Evolutionary conservation across 30 jellyfish, hydroid and myxozoan species (phyloP).

Genomic region (Nemopilema nomurai): DNA sequence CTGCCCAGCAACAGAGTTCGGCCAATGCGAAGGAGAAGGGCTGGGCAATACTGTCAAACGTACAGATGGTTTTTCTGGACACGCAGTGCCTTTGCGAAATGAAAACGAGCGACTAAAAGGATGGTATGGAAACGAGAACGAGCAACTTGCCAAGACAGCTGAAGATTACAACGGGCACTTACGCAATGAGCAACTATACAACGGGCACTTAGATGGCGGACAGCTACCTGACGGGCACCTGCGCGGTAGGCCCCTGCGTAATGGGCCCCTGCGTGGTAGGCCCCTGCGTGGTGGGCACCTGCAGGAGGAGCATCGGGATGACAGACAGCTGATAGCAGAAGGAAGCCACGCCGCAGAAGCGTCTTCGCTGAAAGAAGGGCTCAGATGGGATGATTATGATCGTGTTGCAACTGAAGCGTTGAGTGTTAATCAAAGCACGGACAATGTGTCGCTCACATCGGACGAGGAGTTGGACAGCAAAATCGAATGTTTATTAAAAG

Average conservation of each 20-base stretch:
- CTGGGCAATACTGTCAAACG: not conserved
- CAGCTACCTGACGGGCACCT: too few relatives aligned
- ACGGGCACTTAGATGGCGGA: too few relatives aligned
- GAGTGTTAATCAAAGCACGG: not conserved
- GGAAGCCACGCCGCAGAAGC: not conserved
- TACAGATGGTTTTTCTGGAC: not conserved
- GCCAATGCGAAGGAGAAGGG: not conserved
- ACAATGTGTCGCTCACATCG: not conserved
- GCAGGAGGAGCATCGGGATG: too few relatives aligned
- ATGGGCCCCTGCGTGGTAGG: too few relatives aligned
- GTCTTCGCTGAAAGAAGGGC: not conserved
- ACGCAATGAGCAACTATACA: too few relatives aligned
- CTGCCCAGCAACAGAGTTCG: not conserved
- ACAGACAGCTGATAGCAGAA: not conserved
- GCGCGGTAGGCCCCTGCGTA: too few relatives aligned
- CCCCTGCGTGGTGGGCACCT: too few relatives aligned
- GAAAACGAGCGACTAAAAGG: not conserved
- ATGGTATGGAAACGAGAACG: not conserved
- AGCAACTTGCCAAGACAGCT: not conserved
- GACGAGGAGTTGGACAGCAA: conserved; percentile 44
- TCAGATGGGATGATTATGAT: not conserved
- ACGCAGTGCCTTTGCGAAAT: not conserved
- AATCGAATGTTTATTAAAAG: conserved; percentile 15
- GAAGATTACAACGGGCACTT: not conserved
- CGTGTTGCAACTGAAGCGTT: not conserved